A percentile compares a stretch with the other conserved stretches of the same genome.
Conservation (phyloP, 1,140 invertebrate species). For the Ceratosolen fusciceps region DNA sequence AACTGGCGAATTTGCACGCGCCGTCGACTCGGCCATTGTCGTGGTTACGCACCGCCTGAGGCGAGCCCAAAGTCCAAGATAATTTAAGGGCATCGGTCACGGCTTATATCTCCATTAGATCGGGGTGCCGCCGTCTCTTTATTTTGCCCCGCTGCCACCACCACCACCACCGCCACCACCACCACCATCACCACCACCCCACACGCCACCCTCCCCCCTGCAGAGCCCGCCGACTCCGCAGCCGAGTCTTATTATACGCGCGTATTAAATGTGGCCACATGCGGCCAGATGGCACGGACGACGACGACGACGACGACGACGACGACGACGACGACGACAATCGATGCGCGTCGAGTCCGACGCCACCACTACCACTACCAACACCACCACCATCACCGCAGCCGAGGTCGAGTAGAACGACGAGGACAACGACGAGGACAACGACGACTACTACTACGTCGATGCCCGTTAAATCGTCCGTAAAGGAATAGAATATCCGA, state of each 20-base stretch:
- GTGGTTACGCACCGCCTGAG: background rate
- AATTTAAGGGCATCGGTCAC: constrained; percentile 46
- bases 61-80: constrained; percentile 36
- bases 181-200: too few species aligned
- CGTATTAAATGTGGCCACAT: constrained; percentile 45
- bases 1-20: background rate
- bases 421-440: constrained; percentile 40
- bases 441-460: constrained; percentile 34
- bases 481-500: constrained; percentile 28
- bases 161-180: too few species aligned
- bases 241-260: constrained; percentile 39
- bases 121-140: constrained; percentile 14
- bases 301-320: constrained; percentile 42
- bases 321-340: too few species aligned
- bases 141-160: too few species aligned
- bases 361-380: too few species aligned
- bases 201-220: too few species aligned
- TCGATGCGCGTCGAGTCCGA: constrained; percentile 20
- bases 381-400: too few species aligned
- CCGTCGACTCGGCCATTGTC: constrained; percentile 2
- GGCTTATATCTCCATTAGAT: constrained; percentile 43
- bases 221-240: too few species aligned
- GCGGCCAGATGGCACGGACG: constrained; percentile 35
- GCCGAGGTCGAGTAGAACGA: too few species aligned
- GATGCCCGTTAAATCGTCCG: constrained; percentile 40